phyloP scores from a whole-genome alignment of 1,140 invertebrate species.

The Leptoteleia sp. region DNA sequence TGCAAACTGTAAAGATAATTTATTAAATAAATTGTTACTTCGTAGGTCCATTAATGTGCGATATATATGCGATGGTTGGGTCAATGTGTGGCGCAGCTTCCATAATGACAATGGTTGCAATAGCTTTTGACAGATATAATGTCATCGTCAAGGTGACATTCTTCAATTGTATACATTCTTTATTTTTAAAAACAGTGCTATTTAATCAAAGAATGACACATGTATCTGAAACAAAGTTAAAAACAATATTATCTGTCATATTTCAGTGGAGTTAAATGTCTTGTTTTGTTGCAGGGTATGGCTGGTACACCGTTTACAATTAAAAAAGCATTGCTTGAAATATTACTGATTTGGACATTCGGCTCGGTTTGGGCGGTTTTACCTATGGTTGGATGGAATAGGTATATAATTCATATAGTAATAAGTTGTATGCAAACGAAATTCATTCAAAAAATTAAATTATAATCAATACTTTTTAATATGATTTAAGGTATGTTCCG shows the following conservation, averaged over 20 bases:
- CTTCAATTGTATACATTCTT: too few relatives aligned
- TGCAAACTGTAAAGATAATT: too few relatives aligned
- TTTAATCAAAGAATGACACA: too few relatives aligned
- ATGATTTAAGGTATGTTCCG: slow-evolving; percentile 92
- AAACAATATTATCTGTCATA: too few relatives aligned
- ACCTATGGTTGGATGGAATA: slow-evolving; percentile 86
- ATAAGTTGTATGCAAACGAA: too few relatives aligned
- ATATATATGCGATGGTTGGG: slow-evolving; percentile 89
- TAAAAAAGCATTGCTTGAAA: slow-evolving; percentile 85
- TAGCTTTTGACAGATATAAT: slow-evolving; percentile 91
- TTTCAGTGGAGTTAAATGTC: too few relatives aligned
- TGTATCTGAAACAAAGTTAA: too few relatives aligned
- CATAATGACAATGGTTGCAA: slow-evolving; percentile 91
- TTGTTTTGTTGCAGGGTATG: slow-evolving; percentile 79
- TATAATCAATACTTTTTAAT: too few relatives aligned
- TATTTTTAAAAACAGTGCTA: too few relatives aligned
- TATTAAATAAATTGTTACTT: slow-evolving; percentile 1
- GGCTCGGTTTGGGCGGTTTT: slow-evolving; percentile 86
- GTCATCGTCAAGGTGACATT: slow-evolving; percentile 88
- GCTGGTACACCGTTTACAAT: slow-evolving; percentile 86
- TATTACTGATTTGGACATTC: slow-evolving; percentile 87
- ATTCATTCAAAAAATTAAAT: too few relatives aligned
- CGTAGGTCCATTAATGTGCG: slow-evolving; percentile 88
- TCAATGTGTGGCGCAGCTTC: slow-evolving; percentile 90
- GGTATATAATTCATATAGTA: slow-evolving; percentile 70